Evolutionary conservation across 2,888 invertebrate genomes (phyloP).

Genomic region (Sphaeridia pumilis): DNA sequence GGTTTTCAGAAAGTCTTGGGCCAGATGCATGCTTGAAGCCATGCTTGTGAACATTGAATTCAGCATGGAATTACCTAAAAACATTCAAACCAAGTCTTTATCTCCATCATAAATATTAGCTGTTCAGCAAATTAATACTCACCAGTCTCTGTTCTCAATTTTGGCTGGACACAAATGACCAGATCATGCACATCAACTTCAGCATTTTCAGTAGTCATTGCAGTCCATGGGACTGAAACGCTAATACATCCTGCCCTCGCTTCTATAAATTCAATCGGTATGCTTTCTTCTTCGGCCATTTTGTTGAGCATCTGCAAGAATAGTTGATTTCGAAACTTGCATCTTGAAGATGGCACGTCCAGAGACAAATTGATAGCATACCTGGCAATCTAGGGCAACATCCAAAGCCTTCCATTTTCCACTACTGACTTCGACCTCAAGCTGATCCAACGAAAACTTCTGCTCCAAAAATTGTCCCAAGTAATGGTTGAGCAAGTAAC

Average conservation of each 20-base stretch:
- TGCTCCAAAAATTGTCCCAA: constrained; percentile 87
- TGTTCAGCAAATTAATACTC: constrained; percentile 28
- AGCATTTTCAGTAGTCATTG: constrained; percentile 69
- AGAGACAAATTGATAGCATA: constrained; percentile 41
- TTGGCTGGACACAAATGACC: constrained; percentile 70
- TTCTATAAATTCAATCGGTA: constrained; percentile 82
- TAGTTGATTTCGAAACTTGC: too few relatives aligned
- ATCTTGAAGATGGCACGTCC: not conserved
- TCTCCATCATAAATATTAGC: too few relatives aligned
- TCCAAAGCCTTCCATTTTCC: constrained; percentile 80
- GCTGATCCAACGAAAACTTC: constrained; percentile 81
- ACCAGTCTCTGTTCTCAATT: constrained; percentile 66
- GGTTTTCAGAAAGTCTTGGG: constrained; percentile 75
- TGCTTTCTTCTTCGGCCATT: constrained; percentile 68
- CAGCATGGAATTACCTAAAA: constrained; percentile 66
- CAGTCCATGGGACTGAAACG: constrained; percentile 78
- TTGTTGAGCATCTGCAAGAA: too few relatives aligned
- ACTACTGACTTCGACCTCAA: constrained; percentile 82
- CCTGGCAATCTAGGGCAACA: constrained; percentile 81
- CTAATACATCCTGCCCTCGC: constrained; percentile 72
- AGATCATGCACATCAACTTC: constrained; percentile 71
- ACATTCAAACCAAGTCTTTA: too few relatives aligned
- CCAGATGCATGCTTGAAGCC: constrained; percentile 83
- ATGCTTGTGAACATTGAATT: constrained; percentile 90
- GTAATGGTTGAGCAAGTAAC: constrained; percentile 84